Evolutionary conservation across 2,113 vertebrate species (phyloP), one percentile per base, ranked within the genome.

Genomic region (Paraplagusia blochii): DNA sequence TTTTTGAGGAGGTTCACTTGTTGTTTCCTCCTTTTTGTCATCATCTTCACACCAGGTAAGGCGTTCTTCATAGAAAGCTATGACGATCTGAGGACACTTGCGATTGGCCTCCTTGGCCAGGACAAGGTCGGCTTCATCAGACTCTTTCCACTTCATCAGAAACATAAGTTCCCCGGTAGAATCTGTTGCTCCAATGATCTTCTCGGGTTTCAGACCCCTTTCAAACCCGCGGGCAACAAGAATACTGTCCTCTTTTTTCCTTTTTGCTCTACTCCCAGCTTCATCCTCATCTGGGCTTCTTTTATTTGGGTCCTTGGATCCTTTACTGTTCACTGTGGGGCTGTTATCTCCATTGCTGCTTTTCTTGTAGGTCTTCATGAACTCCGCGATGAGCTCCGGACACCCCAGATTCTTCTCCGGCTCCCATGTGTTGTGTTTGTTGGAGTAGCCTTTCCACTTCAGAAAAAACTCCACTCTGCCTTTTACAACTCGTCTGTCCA

Each of bases 371-470:
- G 94, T 98, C 74, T 95, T 94, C 93, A 98, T 94, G 79, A 98
- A 98, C 72, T 96, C 94, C 10, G 92, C 77, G 71, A 98, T 98
- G 51, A 98, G 83, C 69, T 98, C 96, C 9, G 95, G 93, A 39
- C 96, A 98, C 76, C 94, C 96, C 68, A 98, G 90, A 67, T 98
- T 98, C 81, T 95, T 96, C 77, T 98, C 96, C 9, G 96, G 96
- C 63, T 98, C 96, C 95, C 95, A 98, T 2, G 95, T 98, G 82
- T 98, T 98, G 85, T 98, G 94, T 59, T 97, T 95, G 95, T 98
- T 95, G 4, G 95, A 91, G 84, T 96, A 98, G 63, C 95, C 95
- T 84, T 98, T 98, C 96, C 95, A 98, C 87, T 98, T 97, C 55
- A 98, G 90, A 79, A 93, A 94, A 85, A 94, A 98, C 70, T 98